Evolutionary conservation across 2,113 vertebrate genomes (phyloP).

Genomic region (Solenodon paradoxus): DNA sequence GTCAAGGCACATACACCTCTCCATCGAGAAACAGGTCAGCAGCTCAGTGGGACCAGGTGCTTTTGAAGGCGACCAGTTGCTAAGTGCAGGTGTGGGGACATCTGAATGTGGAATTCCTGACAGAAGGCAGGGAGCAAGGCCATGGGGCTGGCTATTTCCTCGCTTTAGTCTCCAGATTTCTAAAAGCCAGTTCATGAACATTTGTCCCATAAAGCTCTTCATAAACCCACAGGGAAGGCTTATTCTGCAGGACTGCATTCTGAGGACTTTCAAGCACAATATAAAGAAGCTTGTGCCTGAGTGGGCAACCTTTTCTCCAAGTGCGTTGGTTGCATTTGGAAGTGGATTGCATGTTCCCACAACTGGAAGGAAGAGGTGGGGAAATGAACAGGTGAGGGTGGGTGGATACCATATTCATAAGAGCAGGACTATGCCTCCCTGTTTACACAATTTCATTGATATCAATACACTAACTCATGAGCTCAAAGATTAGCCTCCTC

Average conservation of each 20-base stretch:
- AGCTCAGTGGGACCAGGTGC: background rate
- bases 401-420: background rate
- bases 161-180: background rate
- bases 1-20: background rate
- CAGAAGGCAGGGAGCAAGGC: background rate
- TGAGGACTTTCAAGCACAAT: background rate
- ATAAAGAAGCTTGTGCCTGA: background rate
- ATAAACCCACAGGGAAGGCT: background rate
- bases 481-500: background rate
- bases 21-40: slow-evolving; percentile 12
- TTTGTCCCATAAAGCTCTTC: background rate
- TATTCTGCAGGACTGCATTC: background rate
- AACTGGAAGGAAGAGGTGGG: too few species aligned
- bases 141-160: background rate
- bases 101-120: background rate
- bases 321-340: background rate
- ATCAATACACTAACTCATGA: background rate
- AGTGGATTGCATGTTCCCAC: too few species aligned
- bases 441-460: background rate
- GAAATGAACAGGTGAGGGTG: background rate
- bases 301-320: background rate
- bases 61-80: background rate
- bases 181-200: background rate
- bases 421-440: background rate
- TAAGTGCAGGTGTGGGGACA: slow-evolving; percentile 29